Base-by-base conservation (phyloP, 2,888 invertebrate genomes). In the Callyntrura sp. region DNA sequence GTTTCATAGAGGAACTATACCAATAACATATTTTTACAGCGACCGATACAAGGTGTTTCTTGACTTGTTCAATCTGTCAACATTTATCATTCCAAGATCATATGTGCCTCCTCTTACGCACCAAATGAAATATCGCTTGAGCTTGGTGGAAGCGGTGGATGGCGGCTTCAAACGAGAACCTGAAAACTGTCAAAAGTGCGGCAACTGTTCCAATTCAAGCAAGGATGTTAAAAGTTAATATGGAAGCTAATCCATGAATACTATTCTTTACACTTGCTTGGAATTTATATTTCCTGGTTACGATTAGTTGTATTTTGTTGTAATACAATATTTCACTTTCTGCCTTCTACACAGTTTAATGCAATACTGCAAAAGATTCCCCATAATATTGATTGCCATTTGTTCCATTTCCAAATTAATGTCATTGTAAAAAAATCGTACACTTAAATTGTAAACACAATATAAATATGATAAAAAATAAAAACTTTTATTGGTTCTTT, bases 21-120 rank as follows among this genome's bases (percentile, higher is more conserved):
- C 2, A 35, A 35, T 6, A 2, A 35, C 35, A 35, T 62, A n/a
- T 73, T 51, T 28, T 79, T 45, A 65, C 95, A 99, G 99, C 94
- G 99, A 99, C 95, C 98, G 99, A 25, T 99, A 99, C 96, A 99
- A 99, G 95, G 98, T 99, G 45, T 99, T 99, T 94, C 95, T 99
- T 94, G 99, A 99, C 94, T 95, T 99, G 62, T 99, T 99, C 95
- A 99, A 99, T 94, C 95, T 99, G 87, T 99, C 99, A 0, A 99
- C 99, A 0, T 99, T 98, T 95, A 95, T 99, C 91, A 97, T 99
- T 93, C 99, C 99, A 0, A 96, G 99, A 8, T 96, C 97, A 28
- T 96, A 97, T 92, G 98, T 99, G 93, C 99, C 99, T 0, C 97
- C 97, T 0, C 95, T 99, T 79, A 97, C 97, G 55, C 96, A 96